Percentiles rank a stretch among this genome's conserved stretches.
phyloP scores from a whole-genome alignment of 2,888 invertebrate species.

The Conistra vaccinii region DNA sequence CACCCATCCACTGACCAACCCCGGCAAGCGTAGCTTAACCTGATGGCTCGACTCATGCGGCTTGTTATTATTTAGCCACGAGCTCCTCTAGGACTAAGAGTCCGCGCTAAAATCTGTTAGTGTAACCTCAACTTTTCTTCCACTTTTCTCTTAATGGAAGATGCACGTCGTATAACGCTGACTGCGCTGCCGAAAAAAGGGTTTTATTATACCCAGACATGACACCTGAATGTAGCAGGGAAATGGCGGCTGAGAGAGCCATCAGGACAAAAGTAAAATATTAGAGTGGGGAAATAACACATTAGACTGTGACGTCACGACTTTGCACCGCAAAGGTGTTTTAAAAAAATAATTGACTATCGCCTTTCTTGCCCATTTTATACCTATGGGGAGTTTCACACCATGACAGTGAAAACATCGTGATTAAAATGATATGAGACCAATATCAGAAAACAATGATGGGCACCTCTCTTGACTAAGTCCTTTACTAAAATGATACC shows the following conservation, averaged over 20 bases:
- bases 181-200: slow-evolving; percentile 37
- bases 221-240: slow-evolving; percentile 1
- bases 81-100: no score
- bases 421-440: neutral
- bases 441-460: neutral
- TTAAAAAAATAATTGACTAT: neutral
- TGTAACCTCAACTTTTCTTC: slow-evolving; percentile 26
- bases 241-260: slow-evolving; percentile 1
- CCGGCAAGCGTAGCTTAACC: no score
- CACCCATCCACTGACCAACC: no score
- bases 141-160: slow-evolving; percentile 51
- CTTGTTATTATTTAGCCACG: no score
- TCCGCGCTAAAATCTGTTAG: neutral
- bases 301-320: neutral
- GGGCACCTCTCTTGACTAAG: neutral
- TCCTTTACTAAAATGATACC: neutral
- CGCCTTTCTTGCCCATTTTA: no score
- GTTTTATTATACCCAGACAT: slow-evolving; percentile 20
- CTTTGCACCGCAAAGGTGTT: neutral
- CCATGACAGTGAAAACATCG: no score
- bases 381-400: no score
- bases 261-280: neutral
- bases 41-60: no score
- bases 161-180: slow-evolving; percentile 35
- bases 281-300: neutral